Evolutionary conservation across 2,797 vertebrate genomes (phyloP), one percentile per base, ranked within the genome.

Genomic region (Discoglossus pictus): DNA sequence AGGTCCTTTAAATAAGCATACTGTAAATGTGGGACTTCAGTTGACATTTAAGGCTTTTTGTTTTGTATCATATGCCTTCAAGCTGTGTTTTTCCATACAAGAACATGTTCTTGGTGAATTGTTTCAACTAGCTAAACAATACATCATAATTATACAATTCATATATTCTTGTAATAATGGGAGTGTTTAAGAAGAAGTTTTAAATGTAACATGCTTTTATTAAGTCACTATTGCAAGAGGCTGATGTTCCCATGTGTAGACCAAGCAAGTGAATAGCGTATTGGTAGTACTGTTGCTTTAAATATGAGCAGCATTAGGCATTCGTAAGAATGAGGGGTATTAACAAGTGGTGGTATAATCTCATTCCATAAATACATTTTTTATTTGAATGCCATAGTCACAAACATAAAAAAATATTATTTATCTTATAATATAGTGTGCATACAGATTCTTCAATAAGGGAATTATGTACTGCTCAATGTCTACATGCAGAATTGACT

Each of bases 381-480:
- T 80, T 76, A 74, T 84, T 74, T 82, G 61, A 81, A 82, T 82
- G 84, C 75, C 70, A 74, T 81, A 82, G 76, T 82, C 78, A 74
- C 53, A 60, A 77, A 74, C 54, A 61, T 76, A 75, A 50, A 34
- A 75, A 12, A 65, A 73, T 68, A 69, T 48, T 74, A 61, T 64
- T 61, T 74, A 67, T 68, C 65, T 80, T 79, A 62, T 70, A 65
- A 11, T 67, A 72, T 61, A 55, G 60, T 44, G 61, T 24, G 54
- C 56, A 76, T 75, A 74, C 74, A 59, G 62, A 82, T 83, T 63
- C 74, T 83, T 78, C 76, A 74, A 55, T 80, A 75, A 58, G 78
- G 79, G 82, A 76, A 77, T 55, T 77, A 84, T 81, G 80, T 84
- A 79, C 83, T 85, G 81, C 80, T 87, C 80, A 79, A 74, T 77